Percentiles rank a stretch among this genome's conserved stretches.
Conservation (phyloP, 1,140 invertebrate species). For the Platorchestia sp. region DNA sequence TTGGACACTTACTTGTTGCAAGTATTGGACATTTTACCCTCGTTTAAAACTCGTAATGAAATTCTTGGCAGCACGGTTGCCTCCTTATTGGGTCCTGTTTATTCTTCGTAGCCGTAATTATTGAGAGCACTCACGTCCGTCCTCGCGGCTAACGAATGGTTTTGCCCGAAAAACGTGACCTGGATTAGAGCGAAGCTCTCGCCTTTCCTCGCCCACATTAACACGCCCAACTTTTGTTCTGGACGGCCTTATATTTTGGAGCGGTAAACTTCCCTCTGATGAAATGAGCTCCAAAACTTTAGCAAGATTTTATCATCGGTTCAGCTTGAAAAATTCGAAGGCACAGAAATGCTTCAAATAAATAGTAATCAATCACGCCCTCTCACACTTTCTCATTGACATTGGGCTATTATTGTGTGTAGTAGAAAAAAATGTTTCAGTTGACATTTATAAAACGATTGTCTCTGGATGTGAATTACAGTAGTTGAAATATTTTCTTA, state of each 20-base stretch:
- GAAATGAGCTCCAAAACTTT: neutral
- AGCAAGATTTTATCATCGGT: neutral
- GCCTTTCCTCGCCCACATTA: neutral
- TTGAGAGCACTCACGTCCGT: slow-evolving; percentile 5
- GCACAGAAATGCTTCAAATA: neutral
- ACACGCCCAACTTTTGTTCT: neutral
- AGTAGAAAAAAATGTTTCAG: no score
- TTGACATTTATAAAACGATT: no score
- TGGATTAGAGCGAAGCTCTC: neutral
- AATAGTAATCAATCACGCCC: neutral
- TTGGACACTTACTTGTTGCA: no score
- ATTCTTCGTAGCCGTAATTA: neutral
- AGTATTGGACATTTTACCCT: no score
- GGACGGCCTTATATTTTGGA: neutral
- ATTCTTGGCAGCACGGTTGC: neutral
- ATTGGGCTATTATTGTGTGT: no score
- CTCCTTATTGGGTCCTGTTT: neutral
- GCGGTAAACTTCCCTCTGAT: neutral
- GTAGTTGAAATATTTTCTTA: no score
- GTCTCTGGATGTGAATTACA: no score
- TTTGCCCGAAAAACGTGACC: neutral
- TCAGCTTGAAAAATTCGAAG: neutral
- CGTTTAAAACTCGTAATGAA: no score
- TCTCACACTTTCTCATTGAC: no score
- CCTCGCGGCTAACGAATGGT: slow-evolving; percentile 4